These are phyloP conservation scores for Geococcyx californianus DNA, from an alignment of 2,113 vertebrate species.

Conservation along the genomic window DNA sequence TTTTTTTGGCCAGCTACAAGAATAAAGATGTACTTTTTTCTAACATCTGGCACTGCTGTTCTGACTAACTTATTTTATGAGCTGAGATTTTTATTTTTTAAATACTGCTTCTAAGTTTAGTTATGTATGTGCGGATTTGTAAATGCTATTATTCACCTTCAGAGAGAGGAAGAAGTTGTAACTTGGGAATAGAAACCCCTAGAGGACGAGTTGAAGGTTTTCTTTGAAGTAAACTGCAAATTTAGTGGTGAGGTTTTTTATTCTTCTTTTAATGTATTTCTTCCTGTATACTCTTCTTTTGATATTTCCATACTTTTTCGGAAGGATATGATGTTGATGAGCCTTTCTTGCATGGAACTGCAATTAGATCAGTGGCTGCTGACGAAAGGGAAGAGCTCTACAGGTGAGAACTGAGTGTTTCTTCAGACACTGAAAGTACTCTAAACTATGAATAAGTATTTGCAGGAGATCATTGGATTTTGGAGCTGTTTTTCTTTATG, in stretches of 20 bases:
- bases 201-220: neutral
- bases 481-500: neutral
- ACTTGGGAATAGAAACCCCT: neutral
- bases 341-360: slow-evolving; percentile 93
- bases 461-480: neutral
- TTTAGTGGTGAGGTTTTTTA: neutral
- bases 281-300: neutral
- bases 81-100: neutral
- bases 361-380: slow-evolving; percentile 92
- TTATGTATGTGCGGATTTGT: neutral
- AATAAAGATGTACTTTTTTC: neutral
- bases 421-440: neutral
- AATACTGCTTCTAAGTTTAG: neutral
- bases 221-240: neutral
- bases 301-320: neutral
- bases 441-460: neutral
- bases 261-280: neutral
- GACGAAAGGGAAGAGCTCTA: slow-evolving; percentile 85
- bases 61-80: neutral
- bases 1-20: neutral
- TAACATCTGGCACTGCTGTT: neutral
- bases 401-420: slow-evolving; percentile 71
- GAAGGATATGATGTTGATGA: slow-evolving; percentile 95
- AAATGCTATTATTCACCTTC: neutral
- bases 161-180: neutral